These are phyloP conservation scores for Tetramorium alpestre DNA, from an alignment of 1,140 invertebrate species.

Conservation along the genomic window DNA sequence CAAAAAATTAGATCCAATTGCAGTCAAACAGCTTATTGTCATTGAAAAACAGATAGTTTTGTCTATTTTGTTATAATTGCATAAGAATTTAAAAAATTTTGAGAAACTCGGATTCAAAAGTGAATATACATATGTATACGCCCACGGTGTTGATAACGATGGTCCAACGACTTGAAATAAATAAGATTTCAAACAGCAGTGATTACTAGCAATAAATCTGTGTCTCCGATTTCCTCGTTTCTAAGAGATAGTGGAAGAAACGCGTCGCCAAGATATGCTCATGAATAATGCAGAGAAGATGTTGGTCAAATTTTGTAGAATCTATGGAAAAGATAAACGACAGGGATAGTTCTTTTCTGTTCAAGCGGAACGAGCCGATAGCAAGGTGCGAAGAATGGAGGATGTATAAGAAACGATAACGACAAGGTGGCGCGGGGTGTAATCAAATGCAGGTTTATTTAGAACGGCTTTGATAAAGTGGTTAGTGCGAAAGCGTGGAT, in stretches of 20 bases:
- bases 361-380: constrained; percentile 63
- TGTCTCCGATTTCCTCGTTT: background rate
- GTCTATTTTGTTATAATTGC: background rate
- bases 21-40: background rate
- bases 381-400: constrained; percentile 67
- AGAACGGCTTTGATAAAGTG: constrained; percentile 83
- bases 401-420: constrained; percentile 79
- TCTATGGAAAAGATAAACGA: constrained; percentile 58
- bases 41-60: background rate
- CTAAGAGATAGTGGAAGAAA: background rate
- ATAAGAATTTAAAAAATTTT: background rate
- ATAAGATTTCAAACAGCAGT: background rate
- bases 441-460: constrained; percentile 83
- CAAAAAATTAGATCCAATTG: background rate
- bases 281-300: background rate
- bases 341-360: constrained; percentile 56
- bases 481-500: constrained; percentile 84
- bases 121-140: background rate
- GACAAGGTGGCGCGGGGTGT: constrained; percentile 76
- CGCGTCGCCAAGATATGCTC: background rate
- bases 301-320: background rate
- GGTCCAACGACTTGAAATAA: background rate
- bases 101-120: background rate
- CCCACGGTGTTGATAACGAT: background rate
- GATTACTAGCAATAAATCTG: background rate